Base-by-base conservation (phyloP, 1,140 invertebrate genomes). In the Yoshiicerus persimilis region DNA sequence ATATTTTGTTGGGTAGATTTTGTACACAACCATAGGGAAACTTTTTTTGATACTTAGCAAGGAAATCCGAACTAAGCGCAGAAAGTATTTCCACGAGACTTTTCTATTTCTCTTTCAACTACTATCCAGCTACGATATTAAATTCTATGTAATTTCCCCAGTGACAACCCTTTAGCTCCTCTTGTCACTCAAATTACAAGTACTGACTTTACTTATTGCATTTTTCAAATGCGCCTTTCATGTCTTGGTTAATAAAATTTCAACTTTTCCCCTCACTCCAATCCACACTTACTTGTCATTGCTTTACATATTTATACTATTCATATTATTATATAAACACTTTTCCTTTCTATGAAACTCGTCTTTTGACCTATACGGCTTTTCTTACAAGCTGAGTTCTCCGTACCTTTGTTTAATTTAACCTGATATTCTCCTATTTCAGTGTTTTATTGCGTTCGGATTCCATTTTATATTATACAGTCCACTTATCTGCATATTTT, bases 111-210 rank as follows among this genome's bases (percentile, higher is more conserved):
- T n/a, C 34, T 36, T 32, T 38, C 75, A 38, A 34, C 47, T 56
- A n/a, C 38, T 3, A 13, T 3, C 9, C 47, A n/a, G 47, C 32
- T n/a, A 32, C 13, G 34, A 80, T 80, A 80, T 80, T 80, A 80
- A 80, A 80, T 80, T 80, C 75, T 36, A 34, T 80, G 75, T 80
- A 80, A 80, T 80, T 80, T 80, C 75, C 75, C 75, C 75, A 80
- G 75, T 80, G 75, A 80, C 70, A 77, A 30, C 20, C 30, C 32
- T 80, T 80, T 36, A 80, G 32, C 75, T 80, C n/a, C 64, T 36
- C 75, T 13, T 80, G 75, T 80, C 75, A 80, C 34, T 80, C 75
- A 80, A 70, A 70, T 38, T 80, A 80, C 34, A 38, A 80, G 16
- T 80, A 36, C 34, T 36, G 32, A 34, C 75, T 80, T 36, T 36